Evolutionary conservation across 2,888 invertebrate genomes (phyloP).

Genomic region (Abscondita cerata): DNA sequence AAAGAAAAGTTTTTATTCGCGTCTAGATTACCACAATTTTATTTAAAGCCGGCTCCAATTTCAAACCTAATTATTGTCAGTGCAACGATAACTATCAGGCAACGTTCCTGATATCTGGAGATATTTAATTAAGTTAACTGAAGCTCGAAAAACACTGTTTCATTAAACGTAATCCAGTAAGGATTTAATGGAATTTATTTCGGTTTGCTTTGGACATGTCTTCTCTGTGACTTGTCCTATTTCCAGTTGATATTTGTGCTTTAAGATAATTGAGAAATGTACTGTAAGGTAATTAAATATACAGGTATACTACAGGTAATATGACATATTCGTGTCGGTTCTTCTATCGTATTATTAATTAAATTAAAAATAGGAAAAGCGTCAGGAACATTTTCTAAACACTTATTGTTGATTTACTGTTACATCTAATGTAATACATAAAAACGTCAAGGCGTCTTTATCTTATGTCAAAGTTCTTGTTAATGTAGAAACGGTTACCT

Average conservation of each 20-base stretch:
- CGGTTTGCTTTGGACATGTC: conserved; percentile 6
- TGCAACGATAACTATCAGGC: conserved; percentile 7
- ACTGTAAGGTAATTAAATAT: too few species aligned
- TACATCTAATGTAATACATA: too few species aligned
- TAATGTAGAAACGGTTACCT: too few species aligned
- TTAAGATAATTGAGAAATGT: conserved; percentile 1
- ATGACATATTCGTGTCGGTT: too few species aligned
- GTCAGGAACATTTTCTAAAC: too few species aligned
- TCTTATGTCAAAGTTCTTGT: too few species aligned
- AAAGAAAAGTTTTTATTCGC: too few species aligned
- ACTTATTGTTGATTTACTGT: too few species aligned
- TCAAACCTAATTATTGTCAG: conserved; percentile 9
- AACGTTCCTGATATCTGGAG: conserved; percentile 8
- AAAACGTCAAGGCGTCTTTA: too few species aligned
- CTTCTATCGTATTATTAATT: too few species aligned
- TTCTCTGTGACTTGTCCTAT: conserved; percentile 4
- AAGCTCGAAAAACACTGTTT: conserved; percentile 12
- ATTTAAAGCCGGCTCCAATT: not conserved
- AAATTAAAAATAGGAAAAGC: too few species aligned
- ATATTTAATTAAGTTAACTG: conserved; percentile 13
- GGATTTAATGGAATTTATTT: conserved; percentile 13
- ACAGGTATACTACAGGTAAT: too few species aligned
- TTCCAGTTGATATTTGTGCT: not conserved
- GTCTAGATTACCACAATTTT: not conserved
- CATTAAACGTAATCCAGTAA: conserved; percentile 9